Percentiles rank a stretch among this genome's conserved stretches.
Conservation (phyloP, 1,140 invertebrate species). For the Brachionus asplanchnoidis region DNA sequence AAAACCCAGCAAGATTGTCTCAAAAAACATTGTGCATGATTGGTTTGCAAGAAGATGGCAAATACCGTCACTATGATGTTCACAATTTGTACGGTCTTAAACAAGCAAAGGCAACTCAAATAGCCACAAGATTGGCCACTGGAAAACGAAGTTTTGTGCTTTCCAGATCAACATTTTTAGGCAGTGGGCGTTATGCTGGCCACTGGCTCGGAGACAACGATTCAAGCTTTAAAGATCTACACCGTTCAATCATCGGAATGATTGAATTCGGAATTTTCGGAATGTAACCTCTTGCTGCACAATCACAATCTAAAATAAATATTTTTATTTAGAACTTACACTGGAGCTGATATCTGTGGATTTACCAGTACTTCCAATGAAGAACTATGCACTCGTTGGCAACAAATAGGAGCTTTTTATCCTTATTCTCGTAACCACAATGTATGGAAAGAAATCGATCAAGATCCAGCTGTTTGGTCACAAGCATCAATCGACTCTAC, state of each 20-base stretch:
- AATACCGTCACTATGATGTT: conserved; percentile 51
- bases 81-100: conserved; percentile 72
- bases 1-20: conserved; percentile 50
- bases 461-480: conserved; percentile 48
- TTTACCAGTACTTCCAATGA: conserved; percentile 72
- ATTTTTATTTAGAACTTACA: conserved; percentile 57
- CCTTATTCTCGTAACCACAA: conserved; percentile 57
- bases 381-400: conserved; percentile 60
- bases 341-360: conserved; percentile 84
- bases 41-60: conserved; percentile 63
- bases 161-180: conserved; percentile 73
- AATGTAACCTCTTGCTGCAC: conserved; percentile 61
- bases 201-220: conserved; percentile 75
- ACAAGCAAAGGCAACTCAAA: conserved; percentile 58
- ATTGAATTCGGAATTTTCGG: conserved; percentile 56
- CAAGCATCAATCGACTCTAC: conserved; percentile 36
- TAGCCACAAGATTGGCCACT: conserved; percentile 45
- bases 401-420: conserved; percentile 62
- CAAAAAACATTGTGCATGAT: conserved; percentile 73
- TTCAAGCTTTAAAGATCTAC: conserved; percentile 51
- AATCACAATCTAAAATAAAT: background rate
- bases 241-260: conserved; percentile 51
- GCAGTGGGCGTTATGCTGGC: conserved; percentile 71
- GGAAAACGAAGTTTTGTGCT: conserved; percentile 70
- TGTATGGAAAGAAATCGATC: conserved; percentile 43